Evolutionary conservation across 2,797 vertebrate genomes (phyloP).

Genomic region (Zalophus californianus): DNA sequence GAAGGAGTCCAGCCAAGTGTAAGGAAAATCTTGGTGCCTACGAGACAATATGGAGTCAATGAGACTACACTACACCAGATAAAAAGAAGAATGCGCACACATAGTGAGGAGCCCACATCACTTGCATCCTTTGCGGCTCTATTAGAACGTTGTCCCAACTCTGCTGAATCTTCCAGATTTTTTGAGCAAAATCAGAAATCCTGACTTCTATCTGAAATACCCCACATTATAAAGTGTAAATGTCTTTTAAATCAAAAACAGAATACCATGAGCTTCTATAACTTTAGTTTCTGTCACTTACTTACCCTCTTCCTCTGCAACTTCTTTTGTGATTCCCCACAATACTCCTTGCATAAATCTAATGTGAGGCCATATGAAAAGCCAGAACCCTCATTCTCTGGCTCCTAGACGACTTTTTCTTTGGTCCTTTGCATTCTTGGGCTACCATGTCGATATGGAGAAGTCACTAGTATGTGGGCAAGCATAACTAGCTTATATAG

Average conservation of each 20-base stretch:
- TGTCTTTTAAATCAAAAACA: background rate
- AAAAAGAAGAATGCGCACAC: rapidly evolving
- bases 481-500: background rate
- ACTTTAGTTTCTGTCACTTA: background rate
- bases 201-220: background rate
- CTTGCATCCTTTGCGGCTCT: rapidly evolving
- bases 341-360: background rate
- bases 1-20: background rate
- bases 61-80: rapidly evolving
- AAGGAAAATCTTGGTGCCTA: background rate
- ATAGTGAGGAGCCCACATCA: background rate
- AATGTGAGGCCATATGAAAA: background rate
- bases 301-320: background rate
- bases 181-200: background rate
- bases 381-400: background rate
- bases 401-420: background rate
- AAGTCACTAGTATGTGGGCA: background rate
- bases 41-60: background rate
- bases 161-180: background rate
- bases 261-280: background rate
- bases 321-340: background rate
- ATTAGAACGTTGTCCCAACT: background rate
- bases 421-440: background rate
- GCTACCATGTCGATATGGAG: background rate
- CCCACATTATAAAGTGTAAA: background rate